phyloP scores from a whole-genome alignment of 2,797 vertebrate genomes.

The Acomys russatus region DNA sequence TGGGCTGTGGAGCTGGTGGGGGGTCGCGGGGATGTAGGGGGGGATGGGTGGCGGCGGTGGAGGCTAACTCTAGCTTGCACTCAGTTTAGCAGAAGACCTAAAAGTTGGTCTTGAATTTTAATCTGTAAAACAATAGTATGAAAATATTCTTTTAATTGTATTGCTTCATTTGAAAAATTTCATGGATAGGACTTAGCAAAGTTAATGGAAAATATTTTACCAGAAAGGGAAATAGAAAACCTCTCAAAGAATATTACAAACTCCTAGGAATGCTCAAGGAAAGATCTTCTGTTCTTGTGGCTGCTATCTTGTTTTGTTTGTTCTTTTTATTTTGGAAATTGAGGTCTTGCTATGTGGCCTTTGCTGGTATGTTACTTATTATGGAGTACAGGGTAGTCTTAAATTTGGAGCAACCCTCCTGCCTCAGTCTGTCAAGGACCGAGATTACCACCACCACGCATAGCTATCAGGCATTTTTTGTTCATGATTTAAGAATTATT shows the following conservation, averaged over 20 bases:
- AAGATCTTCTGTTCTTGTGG: neutral
- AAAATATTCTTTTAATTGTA: neutral
- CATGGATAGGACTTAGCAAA: neutral
- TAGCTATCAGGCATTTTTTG: neutral
- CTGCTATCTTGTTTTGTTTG: neutral
- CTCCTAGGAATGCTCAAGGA: neutral
- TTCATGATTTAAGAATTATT: neutral
- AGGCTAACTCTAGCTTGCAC: neutral
- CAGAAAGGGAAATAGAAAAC: neutral
- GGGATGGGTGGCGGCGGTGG: too few relatives aligned
- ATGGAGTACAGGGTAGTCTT: neutral
- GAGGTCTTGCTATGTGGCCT: neutral
- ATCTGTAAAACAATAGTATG: neutral
- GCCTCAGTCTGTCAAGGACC: neutral
- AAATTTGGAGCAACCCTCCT: neutral
- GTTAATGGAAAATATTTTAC: neutral
- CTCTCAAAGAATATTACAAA: neutral
- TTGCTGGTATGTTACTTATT: neutral
- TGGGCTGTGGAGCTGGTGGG: too few relatives aligned
- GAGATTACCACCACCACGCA: neutral
- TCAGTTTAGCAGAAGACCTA: neutral
- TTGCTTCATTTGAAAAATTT: neutral
- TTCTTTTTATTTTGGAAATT: neutral
- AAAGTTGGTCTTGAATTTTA: neutral
- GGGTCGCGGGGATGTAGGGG: too few relatives aligned